These are phyloP conservation scores for Eutolmus rufibarbis DNA, from an alignment of 2,888 invertebrate species.

Conservation along the genomic window DNA sequence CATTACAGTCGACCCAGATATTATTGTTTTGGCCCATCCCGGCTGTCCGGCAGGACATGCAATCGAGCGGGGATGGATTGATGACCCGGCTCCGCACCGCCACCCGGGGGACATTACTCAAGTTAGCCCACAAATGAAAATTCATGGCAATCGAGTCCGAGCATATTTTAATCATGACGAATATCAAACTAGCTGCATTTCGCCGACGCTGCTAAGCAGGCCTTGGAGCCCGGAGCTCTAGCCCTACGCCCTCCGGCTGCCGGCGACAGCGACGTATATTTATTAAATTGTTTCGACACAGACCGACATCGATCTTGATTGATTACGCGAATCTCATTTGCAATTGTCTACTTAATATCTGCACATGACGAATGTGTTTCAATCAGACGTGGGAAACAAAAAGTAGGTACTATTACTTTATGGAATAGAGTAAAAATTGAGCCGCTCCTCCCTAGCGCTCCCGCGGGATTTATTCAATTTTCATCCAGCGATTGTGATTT, in stretches of 20 bases:
- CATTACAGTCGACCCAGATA: background rate
- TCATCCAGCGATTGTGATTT: background rate
- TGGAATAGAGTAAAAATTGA: background rate
- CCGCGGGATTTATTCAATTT: background rate
- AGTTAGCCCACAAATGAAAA: constrained; percentile 22
- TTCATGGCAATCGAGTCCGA: constrained; percentile 5
- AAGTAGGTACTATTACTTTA: background rate
- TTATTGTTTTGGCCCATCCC: background rate
- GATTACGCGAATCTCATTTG: constrained; percentile 26
- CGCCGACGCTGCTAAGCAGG: background rate
- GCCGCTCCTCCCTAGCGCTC: background rate
- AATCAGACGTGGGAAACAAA: background rate
- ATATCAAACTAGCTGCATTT: constrained; percentile 14
- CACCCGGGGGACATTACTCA: constrained; percentile 5
- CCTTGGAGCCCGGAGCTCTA: background rate
- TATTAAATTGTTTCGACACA: constrained; percentile 34
- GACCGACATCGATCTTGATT: constrained; percentile 32
- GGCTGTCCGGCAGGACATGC: background rate
- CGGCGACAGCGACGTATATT: background rate
- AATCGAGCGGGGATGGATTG: constrained; percentile 17
- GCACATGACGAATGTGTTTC: background rate
- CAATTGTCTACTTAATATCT: constrained; percentile 23
- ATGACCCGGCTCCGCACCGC: background rate
- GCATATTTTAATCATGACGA: constrained; percentile 38
- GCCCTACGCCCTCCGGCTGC: background rate